phyloP scores from a whole-genome alignment of 2,113 vertebrate species.

The Python bivittatus region DNA sequence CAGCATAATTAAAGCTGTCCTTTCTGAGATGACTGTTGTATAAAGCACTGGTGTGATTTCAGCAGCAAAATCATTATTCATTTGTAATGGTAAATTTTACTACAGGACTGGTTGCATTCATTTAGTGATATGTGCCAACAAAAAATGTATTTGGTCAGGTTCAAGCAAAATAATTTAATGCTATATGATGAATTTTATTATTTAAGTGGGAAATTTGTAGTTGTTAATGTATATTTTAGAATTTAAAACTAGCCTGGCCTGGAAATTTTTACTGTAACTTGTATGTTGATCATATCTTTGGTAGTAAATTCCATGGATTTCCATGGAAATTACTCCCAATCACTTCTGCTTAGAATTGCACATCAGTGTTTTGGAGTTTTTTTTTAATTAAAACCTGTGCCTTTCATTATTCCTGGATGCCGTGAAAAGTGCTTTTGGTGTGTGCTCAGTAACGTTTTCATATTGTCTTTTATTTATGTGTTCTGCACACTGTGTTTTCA shows the following conservation, averaged over 20 bases:
- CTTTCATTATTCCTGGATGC: constrained; percentile 9
- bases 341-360: background rate
- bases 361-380: background rate
- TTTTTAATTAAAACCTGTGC: background rate
- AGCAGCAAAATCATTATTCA: background rate
- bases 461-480: constrained; percentile 15
- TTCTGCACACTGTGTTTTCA: background rate
- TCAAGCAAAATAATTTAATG: constrained; percentile 48
- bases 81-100: background rate
- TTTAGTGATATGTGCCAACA: constrained; percentile 39
- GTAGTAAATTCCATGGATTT: background rate
- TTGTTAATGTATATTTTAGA: constrained; percentile 20
- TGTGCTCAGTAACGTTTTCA: background rate
- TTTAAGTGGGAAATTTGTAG: background rate
- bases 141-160: constrained; percentile 53
- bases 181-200: constrained; percentile 45
- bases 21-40: background rate
- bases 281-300: background rate
- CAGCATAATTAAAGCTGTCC: background rate
- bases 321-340: background rate
- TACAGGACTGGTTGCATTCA: background rate
- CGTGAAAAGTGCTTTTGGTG: background rate
- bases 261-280: constrained; percentile 20
- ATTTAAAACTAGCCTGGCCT: constrained; percentile 38
- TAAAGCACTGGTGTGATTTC: constrained; percentile 3